A percentile compares a stretch with the other conserved stretches of the same genome.
Evolutionary conservation across 2,113 vertebrate species (phyloP).

Genomic region (Coturnix japonica): DNA sequence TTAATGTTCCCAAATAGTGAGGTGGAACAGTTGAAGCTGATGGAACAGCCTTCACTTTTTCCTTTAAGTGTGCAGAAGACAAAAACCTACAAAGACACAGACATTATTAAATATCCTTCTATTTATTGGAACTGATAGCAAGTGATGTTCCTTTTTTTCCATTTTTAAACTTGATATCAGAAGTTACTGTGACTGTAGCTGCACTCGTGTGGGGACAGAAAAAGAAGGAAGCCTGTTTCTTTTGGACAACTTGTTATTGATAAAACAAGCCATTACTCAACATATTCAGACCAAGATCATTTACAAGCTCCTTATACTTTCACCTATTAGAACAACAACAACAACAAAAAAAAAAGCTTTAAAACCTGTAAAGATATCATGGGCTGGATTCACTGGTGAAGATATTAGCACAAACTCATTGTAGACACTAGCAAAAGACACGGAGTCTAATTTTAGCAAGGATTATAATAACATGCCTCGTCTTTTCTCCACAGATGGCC

Average conservation of each 20-base stretch:
- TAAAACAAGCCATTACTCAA: not conserved
- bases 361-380: not conserved
- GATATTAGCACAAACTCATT: not conserved
- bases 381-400: not conserved
- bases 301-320: not conserved
- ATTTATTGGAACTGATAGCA: not conserved
- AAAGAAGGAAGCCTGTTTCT: not conserved
- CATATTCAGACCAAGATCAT: not conserved
- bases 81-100: slow-evolving; percentile 61
- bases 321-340: not conserved
- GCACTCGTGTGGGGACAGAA: not conserved
- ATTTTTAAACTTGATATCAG: not conserved
- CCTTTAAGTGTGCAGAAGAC: slow-evolving; percentile 58
- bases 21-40: slow-evolving; percentile 69
- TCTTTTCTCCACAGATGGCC: not conserved
- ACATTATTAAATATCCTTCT: not conserved
- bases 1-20: slow-evolving; percentile 86
- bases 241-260: not conserved
- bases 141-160: not conserved
- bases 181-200: not conserved
- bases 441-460: not conserved
- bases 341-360: not conserved
- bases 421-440: not conserved
- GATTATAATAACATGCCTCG: not conserved
- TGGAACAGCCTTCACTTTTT: slow-evolving; percentile 27